Evolutionary conservation across 2,888 invertebrate genomes (phyloP).

Genomic region (Lissonota sp.): DNA sequence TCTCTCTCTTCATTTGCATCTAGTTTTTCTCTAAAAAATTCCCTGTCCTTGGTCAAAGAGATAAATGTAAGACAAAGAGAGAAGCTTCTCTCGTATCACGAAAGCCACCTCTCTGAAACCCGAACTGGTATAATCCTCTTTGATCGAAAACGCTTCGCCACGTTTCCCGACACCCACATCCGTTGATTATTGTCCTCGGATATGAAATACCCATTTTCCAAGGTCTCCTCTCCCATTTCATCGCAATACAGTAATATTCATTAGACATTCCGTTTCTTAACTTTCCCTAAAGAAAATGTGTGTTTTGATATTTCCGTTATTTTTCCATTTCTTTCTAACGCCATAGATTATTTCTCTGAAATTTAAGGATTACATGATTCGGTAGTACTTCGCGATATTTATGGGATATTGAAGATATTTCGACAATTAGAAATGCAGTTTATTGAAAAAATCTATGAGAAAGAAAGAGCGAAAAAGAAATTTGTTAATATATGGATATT

Average conservation of each 20-base stretch:
- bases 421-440: too few species aligned
- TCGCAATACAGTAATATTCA: too few species aligned
- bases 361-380: too few species aligned
- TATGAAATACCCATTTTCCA: background rate
- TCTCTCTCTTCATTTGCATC: constrained; percentile 18
- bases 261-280: too few species aligned
- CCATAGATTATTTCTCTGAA: too few species aligned
- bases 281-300: too few species aligned
- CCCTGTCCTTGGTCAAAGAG: background rate
- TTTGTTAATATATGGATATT: background rate
- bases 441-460: too few species aligned
- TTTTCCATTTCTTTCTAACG: too few species aligned
- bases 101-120: constrained; percentile 5
- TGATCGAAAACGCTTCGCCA: constrained; percentile 12
- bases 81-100: constrained; percentile 7
- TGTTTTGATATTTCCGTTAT: too few species aligned
- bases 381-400: too few species aligned
- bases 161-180: background rate
- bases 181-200: constrained; percentile 3
- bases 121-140: constrained; percentile 31
- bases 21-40: constrained; percentile 11
- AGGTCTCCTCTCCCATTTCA: background rate
- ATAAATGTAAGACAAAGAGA: background rate
- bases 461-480: too few species aligned
- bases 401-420: too few species aligned